Evolutionary conservation across 2,797 vertebrate genomes (phyloP), one percentile per base, ranked within the genome.

Genomic region (Rhincodon typus): DNA sequence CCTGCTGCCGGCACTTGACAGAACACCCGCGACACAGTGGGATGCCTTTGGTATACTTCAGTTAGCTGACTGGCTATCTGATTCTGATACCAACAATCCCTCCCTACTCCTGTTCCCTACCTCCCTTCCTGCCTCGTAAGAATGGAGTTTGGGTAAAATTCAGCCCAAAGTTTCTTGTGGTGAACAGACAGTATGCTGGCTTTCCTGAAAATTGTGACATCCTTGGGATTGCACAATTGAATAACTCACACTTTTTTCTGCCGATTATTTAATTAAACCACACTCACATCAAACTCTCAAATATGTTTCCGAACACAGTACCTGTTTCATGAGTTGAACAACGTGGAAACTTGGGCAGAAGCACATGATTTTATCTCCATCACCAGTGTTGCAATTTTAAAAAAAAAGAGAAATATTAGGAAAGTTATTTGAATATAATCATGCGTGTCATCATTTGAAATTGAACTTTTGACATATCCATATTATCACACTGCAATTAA

Each of bases 301-400:
- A 38, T 94, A 72, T 62, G 77, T 53, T 34, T 70, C 74, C 79
- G 46, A 30, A 46, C 1, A 0, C 34, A 96, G 96, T 97, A 97
- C 96, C 97, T 97, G 96, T 96, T 96, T 97, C 96, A 97, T 97
- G 96, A 97, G 96, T 69, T 97, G 97, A 15, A 96, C 96, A 96
- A 96, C 96, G 95, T 96, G 96, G 97, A 97, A 97, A 95, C 97
- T 96, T 94, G 97, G 97, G 95, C 95, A 97, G 96, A 97, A 97
- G 0, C 97, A 97, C 96, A 96, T 95, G 93, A 96, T 96, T 96
- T 96, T 97, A 57, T 97, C 97, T 96, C 96, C 96, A 96, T 96
- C 96, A 96, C 97, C 96, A 95, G 96, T 96, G 95, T 96, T 97
- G 90, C 79, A 34, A 88, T 74, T 50, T 90, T 46, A 94, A 96